Evolutionary conservation across 2,888 invertebrate genomes (phyloP).

Genomic region (Drosophila subquinaria): DNA sequence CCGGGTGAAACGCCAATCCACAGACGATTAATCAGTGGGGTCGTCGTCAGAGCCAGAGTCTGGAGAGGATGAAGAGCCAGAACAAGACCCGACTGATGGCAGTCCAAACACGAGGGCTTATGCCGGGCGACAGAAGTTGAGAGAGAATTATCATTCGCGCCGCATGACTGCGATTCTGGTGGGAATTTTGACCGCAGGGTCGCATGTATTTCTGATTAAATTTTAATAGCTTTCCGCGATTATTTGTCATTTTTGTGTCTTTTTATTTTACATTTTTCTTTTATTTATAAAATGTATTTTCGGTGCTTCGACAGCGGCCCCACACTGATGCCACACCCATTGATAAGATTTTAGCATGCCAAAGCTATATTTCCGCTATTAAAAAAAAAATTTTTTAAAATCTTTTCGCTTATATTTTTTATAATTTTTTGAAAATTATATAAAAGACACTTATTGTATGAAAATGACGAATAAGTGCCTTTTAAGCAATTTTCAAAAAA

Average conservation of each 20-base stretch:
- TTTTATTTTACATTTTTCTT: conserved; percentile 5
- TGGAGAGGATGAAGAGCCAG: conserved; percentile 1
- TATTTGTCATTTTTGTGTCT: conserved; percentile 55
- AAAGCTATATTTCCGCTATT: background rate
- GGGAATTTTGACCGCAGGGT: conserved; percentile 79
- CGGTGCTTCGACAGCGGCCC: conserved; percentile 10
- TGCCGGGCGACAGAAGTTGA: background rate
- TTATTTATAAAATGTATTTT: conserved; percentile 57
- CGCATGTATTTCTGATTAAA: conserved; percentile 75
- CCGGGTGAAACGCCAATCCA: conserved; percentile 40
- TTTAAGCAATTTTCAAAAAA: too few relatives aligned
- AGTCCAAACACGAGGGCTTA: background rate
- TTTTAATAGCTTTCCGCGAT: conserved; percentile 75
- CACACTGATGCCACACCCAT: conserved; percentile 3
- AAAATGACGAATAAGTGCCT: too few relatives aligned
- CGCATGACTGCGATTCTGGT: conserved; percentile 40
- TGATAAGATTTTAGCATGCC: conserved; percentile 32
- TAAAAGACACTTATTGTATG: too few relatives aligned
- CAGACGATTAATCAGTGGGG: conserved; percentile 69
- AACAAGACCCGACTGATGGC: background rate
- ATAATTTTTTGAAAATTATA: too few relatives aligned
- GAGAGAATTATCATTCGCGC: conserved; percentile 48
- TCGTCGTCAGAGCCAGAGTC: conserved; percentile 32
- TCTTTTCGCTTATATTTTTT: too few relatives aligned
- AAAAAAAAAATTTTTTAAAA: too few relatives aligned